These are phyloP conservation scores for Toxotes jaculatrix DNA, from an alignment of 2,113 vertebrate species.

Conservation along the genomic window DNA sequence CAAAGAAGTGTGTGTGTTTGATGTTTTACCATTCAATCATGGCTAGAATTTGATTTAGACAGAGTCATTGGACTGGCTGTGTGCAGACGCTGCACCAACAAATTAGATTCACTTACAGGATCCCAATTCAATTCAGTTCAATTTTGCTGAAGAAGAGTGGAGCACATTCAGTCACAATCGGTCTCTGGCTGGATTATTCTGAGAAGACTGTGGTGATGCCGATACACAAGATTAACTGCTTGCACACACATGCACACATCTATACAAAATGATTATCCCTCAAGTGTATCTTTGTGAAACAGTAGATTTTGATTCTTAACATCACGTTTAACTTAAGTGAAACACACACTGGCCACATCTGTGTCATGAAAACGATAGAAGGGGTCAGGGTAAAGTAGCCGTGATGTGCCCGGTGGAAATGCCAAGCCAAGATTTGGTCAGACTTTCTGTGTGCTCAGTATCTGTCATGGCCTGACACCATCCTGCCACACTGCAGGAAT, in stretches of 20 bases:
- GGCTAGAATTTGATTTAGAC: conserved; percentile 51
- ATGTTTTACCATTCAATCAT: conserved; percentile 45
- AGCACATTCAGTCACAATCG: conserved; percentile 20
- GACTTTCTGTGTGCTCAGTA: background rate
- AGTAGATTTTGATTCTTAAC: background rate
- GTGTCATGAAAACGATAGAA: background rate
- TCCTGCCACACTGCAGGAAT: background rate
- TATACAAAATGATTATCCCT: background rate
- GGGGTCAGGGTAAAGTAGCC: background rate
- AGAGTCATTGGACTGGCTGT: conserved; percentile 28
- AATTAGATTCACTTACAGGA: conserved; percentile 63
- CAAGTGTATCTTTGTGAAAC: conserved; percentile 4
- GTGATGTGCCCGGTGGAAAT: background rate
- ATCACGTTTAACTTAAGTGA: background rate
- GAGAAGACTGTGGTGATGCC: background rate
- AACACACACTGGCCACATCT: background rate
- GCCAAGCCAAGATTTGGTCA: background rate
- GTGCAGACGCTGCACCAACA: conserved; percentile 40
- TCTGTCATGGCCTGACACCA: too few species aligned
- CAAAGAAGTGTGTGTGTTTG: conserved; percentile 46
- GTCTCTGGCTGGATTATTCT: conserved; percentile 22
- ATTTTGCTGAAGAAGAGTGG: conserved; percentile 29
- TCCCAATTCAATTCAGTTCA: conserved; percentile 54
- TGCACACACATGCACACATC: conserved; percentile 17
- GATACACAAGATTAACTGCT: conserved; percentile 16